Evolutionary conservation across 2,888 invertebrate genomes (phyloP), one percentile per base, ranked within the genome.

Genomic region (Anodontia alba): DNA sequence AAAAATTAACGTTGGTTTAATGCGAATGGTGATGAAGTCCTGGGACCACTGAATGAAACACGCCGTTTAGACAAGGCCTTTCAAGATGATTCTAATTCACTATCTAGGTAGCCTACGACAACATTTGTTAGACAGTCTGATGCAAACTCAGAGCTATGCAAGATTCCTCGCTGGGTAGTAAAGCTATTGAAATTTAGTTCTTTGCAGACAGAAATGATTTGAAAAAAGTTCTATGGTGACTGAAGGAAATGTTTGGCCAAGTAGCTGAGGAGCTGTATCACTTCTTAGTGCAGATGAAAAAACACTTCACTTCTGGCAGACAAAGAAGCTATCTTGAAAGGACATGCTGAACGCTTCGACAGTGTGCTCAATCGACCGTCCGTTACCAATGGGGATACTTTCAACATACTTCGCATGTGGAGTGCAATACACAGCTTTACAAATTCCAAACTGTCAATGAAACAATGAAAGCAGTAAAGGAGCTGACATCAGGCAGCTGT

Each of bases 281-380:
- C n/a, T 51, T n/a, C n/a, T n/a, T n/a, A n/a, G n/a, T n/a, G n/a
- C n/a, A n/a, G n/a, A n/a, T n/a, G n/a, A n/a, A n/a, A n/a, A 10
- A n/a, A 5, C 5, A n/a, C 8, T 12, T 51, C 51, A 12, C 72
- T 83, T 15, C 26, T 70, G 1, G 38, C 76, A 26, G 76, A 76
- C 10, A 33, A 42, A n/a, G 0, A n/a, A 8, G 36, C 68, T 1
- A 69, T 54, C 54, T 36, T 68, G 10, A 54, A 86, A 43, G 68
- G 80, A 20, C 84, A 68, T 79, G 76, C 84, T 5, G 80, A 81
- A 51, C 80, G 85, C 72, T 83, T 83, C 31, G 49, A 70, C 17
- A 79, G n/a, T 10, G 67, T 75, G 12, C 82, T 84, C 0, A 84
- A 81, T 70, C n/a, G 78, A 17, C 76, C 76, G 23, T 76, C 77